Evolutionary conservation across 2,113 vertebrate genomes (phyloP), one percentile per base, ranked within the genome.

Genomic region (Zeus faber): DNA sequence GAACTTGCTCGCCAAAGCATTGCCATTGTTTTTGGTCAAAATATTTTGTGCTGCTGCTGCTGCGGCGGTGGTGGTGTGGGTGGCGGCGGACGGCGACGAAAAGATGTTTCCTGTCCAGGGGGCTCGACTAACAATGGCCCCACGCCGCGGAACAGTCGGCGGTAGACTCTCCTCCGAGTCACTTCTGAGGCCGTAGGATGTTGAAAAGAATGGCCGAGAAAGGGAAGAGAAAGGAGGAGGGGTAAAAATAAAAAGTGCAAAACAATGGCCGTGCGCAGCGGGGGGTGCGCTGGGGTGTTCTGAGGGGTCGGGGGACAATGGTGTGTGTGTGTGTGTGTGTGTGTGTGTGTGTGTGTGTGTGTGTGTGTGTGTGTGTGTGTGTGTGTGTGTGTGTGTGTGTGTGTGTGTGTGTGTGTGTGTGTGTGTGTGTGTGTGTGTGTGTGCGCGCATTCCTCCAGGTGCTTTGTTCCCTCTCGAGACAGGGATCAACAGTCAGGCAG

Each of bases 21-120:
- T n/a, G n/a, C n/a, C n/a, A n/a, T n/a, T n/a, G n/a, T n/a, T n/a
- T n/a, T n/a, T n/a, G n/a, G n/a, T n/a, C n/a, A n/a, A n/a, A n/a
- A n/a, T n/a, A n/a, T n/a, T n/a, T n/a, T n/a, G n/a, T n/a, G n/a
- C n/a, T n/a, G n/a, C n/a, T 43, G 62, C 76, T 61, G 88, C 90
- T 91, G 88, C 89, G 76, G 54, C 85, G 27, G 0, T 43, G 47
- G 51, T 74, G 66, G 87, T 86, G 84, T 83, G 72, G 85, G 87
- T 81, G 40, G 44, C 21, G 3, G 57, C 67, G n/a, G n/a, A n/a
- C n/a, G n/a, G n/a, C 70, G 45, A 33, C 53, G 49, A 72, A 76
- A 82, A 83, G 86, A 75, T 74, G 85, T 67, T 88, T 91, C 89
- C 89, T 89, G 87, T 54, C 9, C 39, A 8, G 51, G 46, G 60